Conservation (phyloP, 1,140 invertebrate species). For the Micrasema minimum region DNA sequence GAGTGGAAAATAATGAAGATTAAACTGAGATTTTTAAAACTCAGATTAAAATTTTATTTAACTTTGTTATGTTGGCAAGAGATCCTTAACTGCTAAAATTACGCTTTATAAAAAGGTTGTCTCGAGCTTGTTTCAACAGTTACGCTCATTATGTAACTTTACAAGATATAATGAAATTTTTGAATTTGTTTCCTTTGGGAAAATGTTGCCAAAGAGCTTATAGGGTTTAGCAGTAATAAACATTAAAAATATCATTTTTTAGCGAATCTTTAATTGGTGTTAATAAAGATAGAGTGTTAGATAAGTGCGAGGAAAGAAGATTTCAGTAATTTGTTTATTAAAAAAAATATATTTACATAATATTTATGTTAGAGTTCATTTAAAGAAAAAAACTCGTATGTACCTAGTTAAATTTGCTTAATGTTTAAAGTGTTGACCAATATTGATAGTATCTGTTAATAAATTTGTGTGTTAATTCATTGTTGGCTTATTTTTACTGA, state of each 20-base stretch:
- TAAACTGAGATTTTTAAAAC: slow-evolving; percentile 14
- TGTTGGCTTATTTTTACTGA: no score
- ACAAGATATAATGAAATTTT: background rate
- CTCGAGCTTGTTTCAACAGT: background rate
- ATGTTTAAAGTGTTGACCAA: no score
- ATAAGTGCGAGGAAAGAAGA: background rate
- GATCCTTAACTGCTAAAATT: slow-evolving; percentile 2
- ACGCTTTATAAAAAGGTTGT: background rate
- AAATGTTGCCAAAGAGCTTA: background rate
- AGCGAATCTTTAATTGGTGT: background rate
- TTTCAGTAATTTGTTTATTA: no score
- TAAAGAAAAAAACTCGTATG: no score
- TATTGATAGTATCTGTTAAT: no score
- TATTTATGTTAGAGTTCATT: no score
- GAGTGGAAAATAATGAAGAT: slow-evolving; percentile 13
- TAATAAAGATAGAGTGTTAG: background rate
- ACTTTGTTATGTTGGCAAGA: no score
- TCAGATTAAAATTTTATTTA: slow-evolving; percentile 12
- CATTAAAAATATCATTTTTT: background rate
- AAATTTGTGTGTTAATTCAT: no score
- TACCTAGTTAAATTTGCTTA: no score
- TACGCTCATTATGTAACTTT: background rate
- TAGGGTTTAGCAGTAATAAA: background rate
- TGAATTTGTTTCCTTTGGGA: background rate
- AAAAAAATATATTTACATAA: no score